A percentile compares a stretch with the other conserved stretches of the same genome.
Evolutionary conservation across 2,113 vertebrate genomes (phyloP).

Genomic region (Lucifuga dentata): DNA sequence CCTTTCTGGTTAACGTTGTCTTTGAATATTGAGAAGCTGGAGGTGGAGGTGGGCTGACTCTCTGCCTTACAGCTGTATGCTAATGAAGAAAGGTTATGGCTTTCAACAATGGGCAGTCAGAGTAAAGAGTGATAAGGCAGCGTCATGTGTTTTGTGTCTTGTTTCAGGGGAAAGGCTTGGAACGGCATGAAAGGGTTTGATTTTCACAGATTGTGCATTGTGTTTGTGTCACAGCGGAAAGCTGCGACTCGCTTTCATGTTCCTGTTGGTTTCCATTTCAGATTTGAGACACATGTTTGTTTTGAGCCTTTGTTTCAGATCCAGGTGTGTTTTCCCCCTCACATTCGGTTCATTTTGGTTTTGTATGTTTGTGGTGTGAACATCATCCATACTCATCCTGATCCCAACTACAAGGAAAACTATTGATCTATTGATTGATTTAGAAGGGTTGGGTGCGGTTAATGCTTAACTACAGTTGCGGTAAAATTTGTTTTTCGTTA

Average conservation of each 20-base stretch:
- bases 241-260: conserved; percentile 11
- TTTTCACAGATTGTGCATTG: conserved; percentile 21
- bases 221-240: conserved; percentile 16
- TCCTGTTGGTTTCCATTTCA: conserved; percentile 1
- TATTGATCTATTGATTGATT: no score
- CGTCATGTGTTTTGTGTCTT: conserved; percentile 43
- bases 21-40: conserved; percentile 52
- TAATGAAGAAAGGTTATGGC: conserved; percentile 54
- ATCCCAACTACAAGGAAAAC: no score
- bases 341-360: no score
- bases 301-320: no score
- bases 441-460: no score
- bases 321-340: no score
- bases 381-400: no score
- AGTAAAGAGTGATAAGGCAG: conserved; percentile 53
- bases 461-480: no score
- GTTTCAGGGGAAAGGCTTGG: conserved; percentile 45
- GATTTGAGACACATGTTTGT: not conserved
- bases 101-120: conserved; percentile 29
- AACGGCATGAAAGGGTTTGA: conserved; percentile 8
- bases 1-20: conserved; percentile 23
- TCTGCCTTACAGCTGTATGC: conserved; percentile 65
- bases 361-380: no score
- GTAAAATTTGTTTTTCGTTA: no score
- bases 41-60: conserved; percentile 10